Evolutionary conservation across 2,888 invertebrate genomes (phyloP), one percentile per base, ranked within the genome.

Genomic region (Calliopum simillimum): DNA sequence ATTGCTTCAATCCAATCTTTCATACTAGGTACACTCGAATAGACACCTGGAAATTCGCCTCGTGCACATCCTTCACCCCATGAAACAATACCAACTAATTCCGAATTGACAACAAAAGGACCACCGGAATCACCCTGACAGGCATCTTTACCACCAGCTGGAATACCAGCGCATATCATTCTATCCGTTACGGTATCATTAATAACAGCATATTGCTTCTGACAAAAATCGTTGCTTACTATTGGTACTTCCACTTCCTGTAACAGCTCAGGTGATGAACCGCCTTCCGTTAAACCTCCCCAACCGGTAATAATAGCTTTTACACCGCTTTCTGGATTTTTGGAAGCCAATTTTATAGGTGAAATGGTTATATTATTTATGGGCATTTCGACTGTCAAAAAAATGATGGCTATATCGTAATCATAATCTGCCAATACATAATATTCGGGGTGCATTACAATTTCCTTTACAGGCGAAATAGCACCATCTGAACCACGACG

Each of bases 341-440:
- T 43, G 0, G 67, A 41, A 1, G 76, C 77, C 72, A 81, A 21
- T 3, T 67, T 62, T 65, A 82, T 76, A 3, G 76, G 41, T 4
- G 71, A 74, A 8, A 82, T 80, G 19, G 73, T 73, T 0, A 56
- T 58, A 6, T 73, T 44, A 14, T 74, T 73, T 11, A 84, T 12
- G 0, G 78, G 76, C 23, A 84, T 63, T 0, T 78, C 73, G 0
- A 76, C 70, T 0, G 70, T 65, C 1, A 84, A 66, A n/a, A 80
- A 73, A 12, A 84, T 44, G 0, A 91, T 72, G 0, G 90, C 90
- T 11, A 91, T 83, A 70, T 91, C 91, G 71, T 87, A 87, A 73
- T 90, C 89, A 4, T 73, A 75, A 8, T 63, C 78, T 2, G 74
- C 0, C n/a, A n/a, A 46, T 6, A 78, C 68, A 68, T 78, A 76